Conservation (phyloP, 2,797 vertebrate species). For the Halcyon chelicuti region DNA sequence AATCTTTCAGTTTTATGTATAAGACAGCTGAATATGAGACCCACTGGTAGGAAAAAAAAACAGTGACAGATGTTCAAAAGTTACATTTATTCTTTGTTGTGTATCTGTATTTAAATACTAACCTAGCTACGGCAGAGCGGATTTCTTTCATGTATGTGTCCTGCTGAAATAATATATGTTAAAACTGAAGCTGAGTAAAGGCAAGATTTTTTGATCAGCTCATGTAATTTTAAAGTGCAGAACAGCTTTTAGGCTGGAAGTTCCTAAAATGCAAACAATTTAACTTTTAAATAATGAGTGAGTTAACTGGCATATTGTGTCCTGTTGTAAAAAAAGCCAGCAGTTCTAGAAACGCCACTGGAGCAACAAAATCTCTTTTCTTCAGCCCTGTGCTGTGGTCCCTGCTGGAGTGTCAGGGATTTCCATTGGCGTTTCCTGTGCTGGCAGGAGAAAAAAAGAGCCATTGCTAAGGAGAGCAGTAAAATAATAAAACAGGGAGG, state of each 20-base stretch:
- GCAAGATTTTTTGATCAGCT: neutral
- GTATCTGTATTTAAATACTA: constrained; percentile 44
- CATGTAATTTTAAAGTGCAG: neutral
- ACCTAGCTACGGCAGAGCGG: neutral
- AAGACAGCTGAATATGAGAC: neutral
- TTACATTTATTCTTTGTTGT: constrained; percentile 21
- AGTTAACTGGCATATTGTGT: neutral
- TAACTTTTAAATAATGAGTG: neutral
- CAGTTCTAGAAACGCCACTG: neutral
- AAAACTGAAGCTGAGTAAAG: neutral
- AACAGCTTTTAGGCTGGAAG: neutral
- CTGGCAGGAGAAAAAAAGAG: neutral
- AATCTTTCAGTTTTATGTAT: neutral
- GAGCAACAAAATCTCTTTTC: neutral
- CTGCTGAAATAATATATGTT: neutral
- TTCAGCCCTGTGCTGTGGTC: neutral
- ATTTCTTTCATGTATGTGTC: constrained; percentile 20
- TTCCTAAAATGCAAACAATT: neutral
- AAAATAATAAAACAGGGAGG: neutral
- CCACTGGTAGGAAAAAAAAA: neutral
- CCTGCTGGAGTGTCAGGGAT: neutral
- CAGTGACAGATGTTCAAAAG: neutral
- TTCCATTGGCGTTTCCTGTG: neutral
- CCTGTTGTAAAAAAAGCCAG: neutral
- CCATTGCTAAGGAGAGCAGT: neutral